Percentiles rank a stretch among this genome's conserved stretches.
Evolutionary conservation across 2,113 vertebrate genomes (phyloP).

Genomic region (Eublepharis macularius): DNA sequence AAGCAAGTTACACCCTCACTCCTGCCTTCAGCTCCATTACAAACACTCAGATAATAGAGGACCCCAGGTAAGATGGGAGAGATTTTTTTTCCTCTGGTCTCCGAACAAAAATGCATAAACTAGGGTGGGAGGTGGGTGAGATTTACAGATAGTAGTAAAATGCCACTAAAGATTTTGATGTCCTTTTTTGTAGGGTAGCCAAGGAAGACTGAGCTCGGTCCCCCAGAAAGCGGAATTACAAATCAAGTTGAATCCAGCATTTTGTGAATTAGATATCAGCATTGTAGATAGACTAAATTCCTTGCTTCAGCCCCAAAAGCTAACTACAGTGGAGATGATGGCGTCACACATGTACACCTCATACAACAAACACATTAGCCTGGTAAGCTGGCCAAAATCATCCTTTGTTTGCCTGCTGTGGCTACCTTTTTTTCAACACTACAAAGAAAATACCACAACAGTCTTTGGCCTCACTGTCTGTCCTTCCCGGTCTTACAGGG

Average conservation of each 20-base stretch:
- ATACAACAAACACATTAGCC: conserved; percentile 92
- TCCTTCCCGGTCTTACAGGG: too few relatives aligned
- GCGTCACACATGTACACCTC: conserved; percentile 96
- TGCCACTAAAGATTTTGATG: conserved; percentile 36
- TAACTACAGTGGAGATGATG: conserved; percentile 93
- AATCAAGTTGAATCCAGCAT: conserved; percentile 85
- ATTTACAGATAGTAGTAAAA: background rate
- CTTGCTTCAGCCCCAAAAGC: conserved; percentile 92
- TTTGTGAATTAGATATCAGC: conserved; percentile 93
- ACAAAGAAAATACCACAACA: background rate
- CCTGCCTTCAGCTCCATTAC: conserved; percentile 93
- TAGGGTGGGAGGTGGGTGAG: too few relatives aligned
- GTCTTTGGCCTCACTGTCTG: too few relatives aligned
- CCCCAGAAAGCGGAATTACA: conserved; percentile 93
- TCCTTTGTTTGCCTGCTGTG: background rate
- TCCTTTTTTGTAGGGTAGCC: conserved; percentile 79
- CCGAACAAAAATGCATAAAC: background rate
- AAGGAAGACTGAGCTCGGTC: conserved; percentile 90
- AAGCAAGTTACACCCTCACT: conserved; percentile 64
- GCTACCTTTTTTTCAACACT: background rate
- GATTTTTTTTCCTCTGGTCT: background rate
- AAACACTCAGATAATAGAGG: conserved; percentile 91
- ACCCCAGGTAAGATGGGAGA: conserved; percentile 84
- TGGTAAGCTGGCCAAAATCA: conserved; percentile 80
- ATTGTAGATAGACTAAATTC: conserved; percentile 98